Conservation (phyloP, 2,113 vertebrate species). For the Bathybates hornii region DNA sequence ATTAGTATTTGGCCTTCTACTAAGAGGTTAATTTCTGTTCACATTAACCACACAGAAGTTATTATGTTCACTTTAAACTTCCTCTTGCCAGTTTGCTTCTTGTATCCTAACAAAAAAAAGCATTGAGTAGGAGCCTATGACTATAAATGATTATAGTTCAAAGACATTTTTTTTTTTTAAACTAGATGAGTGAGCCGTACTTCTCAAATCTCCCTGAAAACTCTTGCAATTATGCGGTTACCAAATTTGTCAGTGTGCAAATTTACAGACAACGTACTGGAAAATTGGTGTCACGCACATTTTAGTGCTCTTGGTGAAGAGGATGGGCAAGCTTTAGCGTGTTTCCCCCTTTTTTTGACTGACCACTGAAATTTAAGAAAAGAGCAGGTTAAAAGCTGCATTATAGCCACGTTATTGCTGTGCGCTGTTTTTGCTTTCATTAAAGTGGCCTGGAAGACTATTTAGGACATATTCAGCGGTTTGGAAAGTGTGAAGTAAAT, state of each 20-base stretch:
- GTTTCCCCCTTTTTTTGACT: slow-evolving; percentile 12
- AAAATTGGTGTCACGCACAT: slow-evolving; percentile 29
- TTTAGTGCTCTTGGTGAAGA: background rate
- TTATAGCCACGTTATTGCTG: background rate
- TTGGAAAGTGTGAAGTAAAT: background rate
- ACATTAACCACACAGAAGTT: background rate
- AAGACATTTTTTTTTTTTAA: background rate
- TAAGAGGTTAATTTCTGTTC: background rate
- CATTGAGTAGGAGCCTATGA: background rate
- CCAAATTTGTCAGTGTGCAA: slow-evolving; percentile 20
- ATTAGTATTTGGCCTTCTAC: background rate
- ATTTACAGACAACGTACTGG: slow-evolving; percentile 22
- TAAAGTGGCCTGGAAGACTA: background rate
- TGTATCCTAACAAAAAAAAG: background rate
- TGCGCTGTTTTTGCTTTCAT: background rate
- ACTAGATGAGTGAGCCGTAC: background rate
- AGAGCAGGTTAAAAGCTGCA: background rate
- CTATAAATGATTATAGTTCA: background rate
- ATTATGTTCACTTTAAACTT: background rate
- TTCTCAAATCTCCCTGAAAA: background rate
- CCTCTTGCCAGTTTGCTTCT: background rate
- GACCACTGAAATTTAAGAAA: background rate
- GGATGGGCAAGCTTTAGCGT: background rate
- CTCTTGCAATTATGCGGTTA: background rate
- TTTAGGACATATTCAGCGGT: background rate